Conservation (phyloP, 1,140 invertebrate genomes). For the Maconellicoccus hirsutus region DNA sequence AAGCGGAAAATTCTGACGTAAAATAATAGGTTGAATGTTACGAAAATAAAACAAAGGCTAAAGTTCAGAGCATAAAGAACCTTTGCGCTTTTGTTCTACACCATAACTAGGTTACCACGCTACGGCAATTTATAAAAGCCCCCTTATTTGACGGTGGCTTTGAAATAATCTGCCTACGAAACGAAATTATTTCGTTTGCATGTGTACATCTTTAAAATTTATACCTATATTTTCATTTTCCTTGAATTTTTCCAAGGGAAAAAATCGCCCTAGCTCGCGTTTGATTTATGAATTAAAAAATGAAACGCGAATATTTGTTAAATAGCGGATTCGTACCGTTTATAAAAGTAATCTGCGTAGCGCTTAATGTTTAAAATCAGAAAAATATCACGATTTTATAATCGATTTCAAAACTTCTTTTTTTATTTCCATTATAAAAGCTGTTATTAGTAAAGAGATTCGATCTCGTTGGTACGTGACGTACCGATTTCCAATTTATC, state of each 20-base stretch:
- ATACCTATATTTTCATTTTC: neutral
- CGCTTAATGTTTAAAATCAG: too few relatives aligned
- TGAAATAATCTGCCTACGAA: neutral
- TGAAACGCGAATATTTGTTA: too few relatives aligned
- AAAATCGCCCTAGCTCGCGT: too few relatives aligned
- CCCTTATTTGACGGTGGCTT: neutral
- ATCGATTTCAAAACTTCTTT: neutral
- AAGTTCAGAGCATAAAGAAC: neutral
- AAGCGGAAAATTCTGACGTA: neutral
- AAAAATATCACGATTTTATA: neutral
- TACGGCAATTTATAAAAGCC: constrained; percentile 4
- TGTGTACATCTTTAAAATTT: neutral
- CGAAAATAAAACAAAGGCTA: constrained; percentile 9
- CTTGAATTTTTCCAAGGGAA: too few relatives aligned
- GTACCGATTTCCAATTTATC: neutral
- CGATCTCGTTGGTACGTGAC: neutral
- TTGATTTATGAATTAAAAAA: too few relatives aligned
- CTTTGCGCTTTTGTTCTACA: constrained; percentile 2
- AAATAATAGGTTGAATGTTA: constrained; percentile 8
- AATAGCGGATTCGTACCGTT: too few relatives aligned
- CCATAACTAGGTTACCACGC: constrained; percentile 2
- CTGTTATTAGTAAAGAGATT: neutral
- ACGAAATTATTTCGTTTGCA: constrained; percentile 10
- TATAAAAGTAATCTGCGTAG: too few relatives aligned
- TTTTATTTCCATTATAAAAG: neutral